Base-by-base conservation (phyloP, 2,113 vertebrate species). In the Puffinus mauretanicus region DNA sequence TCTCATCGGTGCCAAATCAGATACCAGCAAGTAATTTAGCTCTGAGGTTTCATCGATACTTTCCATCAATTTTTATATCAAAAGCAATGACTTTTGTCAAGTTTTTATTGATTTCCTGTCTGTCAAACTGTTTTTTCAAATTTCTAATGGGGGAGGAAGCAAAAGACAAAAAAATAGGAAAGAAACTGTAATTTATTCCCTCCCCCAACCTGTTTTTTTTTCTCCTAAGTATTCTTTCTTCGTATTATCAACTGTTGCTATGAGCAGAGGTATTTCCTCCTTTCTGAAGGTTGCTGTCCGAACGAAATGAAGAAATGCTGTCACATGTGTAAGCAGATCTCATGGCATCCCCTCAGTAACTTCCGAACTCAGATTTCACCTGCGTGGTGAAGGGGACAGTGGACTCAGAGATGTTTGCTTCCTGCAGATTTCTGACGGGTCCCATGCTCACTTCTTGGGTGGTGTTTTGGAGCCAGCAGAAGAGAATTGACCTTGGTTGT, bases 61-160 rank as follows among this genome's bases (percentile, higher is more conserved):
- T 93, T 80, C 58, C 66, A 88, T 93, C 82, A 57, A 24, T 82
- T 96, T 94, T 91, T 86, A 42, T 73, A 86, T 9, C n/a, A 78
- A 94, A 86, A 77, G 42, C 64, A 88, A 42, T 0, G 34, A 66
- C 27, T 90, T 95, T 73, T n/a, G 46, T 88, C n/a, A 80, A 77
- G 40, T 49, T 92, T 80, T 70, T 70, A 93, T 92, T 55, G 76
- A 61, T 80, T 73, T 90, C n/a, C 40, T 93, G 34, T 30, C 82
- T 60, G 34, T 65, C 46, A 88, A 88, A 62, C 40, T 2, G 7
- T 46, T 83, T 86, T 85, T 81, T 77, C 64, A 66, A 86, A 93
- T 93, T 92, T 73, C 30, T 88, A 81, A 86, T 17, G 13, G 76
- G 29, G 46, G 21, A 88, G 51, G 47, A 88, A 91, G 29, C 30